Conservation (phyloP, 2,113 vertebrate species). For the Electrona antarctica region DNA sequence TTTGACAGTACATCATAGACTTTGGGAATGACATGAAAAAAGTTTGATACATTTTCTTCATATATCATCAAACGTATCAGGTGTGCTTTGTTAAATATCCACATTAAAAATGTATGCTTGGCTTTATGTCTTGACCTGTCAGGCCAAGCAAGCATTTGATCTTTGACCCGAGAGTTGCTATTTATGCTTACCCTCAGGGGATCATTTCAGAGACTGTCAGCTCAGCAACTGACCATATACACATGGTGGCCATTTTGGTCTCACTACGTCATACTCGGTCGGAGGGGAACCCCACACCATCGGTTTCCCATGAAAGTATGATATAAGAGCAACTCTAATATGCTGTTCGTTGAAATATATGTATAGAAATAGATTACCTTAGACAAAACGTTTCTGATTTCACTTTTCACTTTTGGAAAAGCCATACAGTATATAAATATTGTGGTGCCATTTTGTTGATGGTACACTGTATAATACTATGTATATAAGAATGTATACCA, state of each 20-base stretch:
- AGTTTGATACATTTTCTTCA: slow-evolving; percentile 11
- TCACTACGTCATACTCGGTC: no score
- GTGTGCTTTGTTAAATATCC: slow-evolving; percentile 37
- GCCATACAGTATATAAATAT: not conserved
- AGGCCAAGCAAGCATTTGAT: slow-evolving; percentile 39
- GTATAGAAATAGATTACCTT: slow-evolving; percentile 11
- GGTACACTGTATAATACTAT: slow-evolving; percentile 24
- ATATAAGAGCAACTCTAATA: slow-evolving; percentile 13
- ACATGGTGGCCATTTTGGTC: no score
- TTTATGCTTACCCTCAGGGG: slow-evolving; percentile 39
- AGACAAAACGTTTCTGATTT: slow-evolving; percentile 17
- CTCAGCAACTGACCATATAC: slow-evolving; percentile 1
- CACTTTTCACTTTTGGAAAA: slow-evolving; percentile 14
- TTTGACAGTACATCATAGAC: slow-evolving; percentile 24
- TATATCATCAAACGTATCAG: slow-evolving; percentile 30
- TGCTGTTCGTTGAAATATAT: slow-evolving; percentile 16
- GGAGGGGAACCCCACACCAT: no score
- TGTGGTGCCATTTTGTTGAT: slow-evolving; percentile 15
- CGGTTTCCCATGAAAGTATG: not conserved
- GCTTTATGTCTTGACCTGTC: slow-evolving; percentile 46
- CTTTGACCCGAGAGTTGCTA: slow-evolving; percentile 31
- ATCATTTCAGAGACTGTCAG: slow-evolving; percentile 24
- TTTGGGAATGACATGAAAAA: slow-evolving; percentile 12
- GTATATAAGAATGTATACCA: slow-evolving; percentile 59
- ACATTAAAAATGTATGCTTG: slow-evolving; percentile 25